These are phyloP conservation scores for Rhinichthys osculus DNA, from an alignment of 2,797 vertebrate species.

Conservation along the genomic window DNA sequence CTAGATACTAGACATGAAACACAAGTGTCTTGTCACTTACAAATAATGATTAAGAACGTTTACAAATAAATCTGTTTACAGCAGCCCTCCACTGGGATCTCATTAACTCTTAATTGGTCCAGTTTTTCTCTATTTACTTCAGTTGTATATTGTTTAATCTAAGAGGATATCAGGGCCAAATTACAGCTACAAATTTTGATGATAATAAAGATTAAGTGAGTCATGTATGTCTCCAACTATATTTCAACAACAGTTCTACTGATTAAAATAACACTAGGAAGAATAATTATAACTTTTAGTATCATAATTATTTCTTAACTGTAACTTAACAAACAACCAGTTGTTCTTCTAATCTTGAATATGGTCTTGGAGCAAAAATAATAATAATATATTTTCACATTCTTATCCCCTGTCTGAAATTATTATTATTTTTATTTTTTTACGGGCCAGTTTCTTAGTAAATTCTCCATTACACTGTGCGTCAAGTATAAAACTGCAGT, in stretches of 20 bases:
- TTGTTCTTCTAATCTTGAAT: background rate
- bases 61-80: conserved; percentile 42
- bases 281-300: background rate
- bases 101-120: conserved; percentile 61
- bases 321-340: background rate
- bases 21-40: conserved; percentile 50
- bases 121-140: conserved; percentile 55
- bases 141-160: conserved; percentile 5
- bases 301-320: background rate
- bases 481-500: too few relatives aligned
- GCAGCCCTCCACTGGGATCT: conserved; percentile 46
- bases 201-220: conserved; percentile 13
- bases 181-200: conserved; percentile 1
- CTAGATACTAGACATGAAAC: conserved; percentile 45
- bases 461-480: background rate
- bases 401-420: background rate
- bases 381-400: too few relatives aligned
- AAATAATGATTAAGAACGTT: conserved; percentile 44
- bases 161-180: conserved; percentile 8
- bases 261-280: conserved; percentile 41
- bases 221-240: background rate
- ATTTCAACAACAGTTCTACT: conserved; percentile 39
- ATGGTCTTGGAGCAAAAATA: background rate
- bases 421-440: too few relatives aligned
- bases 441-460: background rate